A percentile compares a stretch with the other conserved stretches of the same genome.
phyloP scores from a whole-genome alignment of 1,140 invertebrate genomes.

The Dolichoris vasculosae region DNA sequence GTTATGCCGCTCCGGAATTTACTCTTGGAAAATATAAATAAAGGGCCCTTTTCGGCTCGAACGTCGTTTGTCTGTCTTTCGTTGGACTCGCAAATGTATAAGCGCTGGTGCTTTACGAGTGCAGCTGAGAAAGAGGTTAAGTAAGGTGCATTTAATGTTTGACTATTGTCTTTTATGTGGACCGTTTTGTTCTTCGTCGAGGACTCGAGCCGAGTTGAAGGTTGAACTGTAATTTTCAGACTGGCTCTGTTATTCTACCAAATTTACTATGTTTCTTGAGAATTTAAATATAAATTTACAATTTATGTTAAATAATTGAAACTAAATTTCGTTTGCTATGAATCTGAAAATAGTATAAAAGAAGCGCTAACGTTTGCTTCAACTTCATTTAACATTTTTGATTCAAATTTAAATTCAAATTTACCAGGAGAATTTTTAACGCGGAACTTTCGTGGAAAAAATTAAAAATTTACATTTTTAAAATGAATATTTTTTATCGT shows the following conservation, averaged over 20 bases:
- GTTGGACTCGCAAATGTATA: neutral
- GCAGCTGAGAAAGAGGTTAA: neutral
- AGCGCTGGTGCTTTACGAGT: neutral
- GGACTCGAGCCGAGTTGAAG: neutral
- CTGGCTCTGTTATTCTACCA: neutral
- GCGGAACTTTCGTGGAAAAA: no score
- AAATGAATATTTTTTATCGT: no score
- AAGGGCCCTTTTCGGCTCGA: slow-evolving; percentile 11
- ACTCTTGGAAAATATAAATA: slow-evolving; percentile 39
- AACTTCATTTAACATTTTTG: no score
- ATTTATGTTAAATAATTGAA: neutral
- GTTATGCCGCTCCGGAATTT: slow-evolving; percentile 25
- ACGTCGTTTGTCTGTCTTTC: neutral
- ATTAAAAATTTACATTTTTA: no score
- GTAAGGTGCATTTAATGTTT: slow-evolving; percentile 31
- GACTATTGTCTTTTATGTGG: slow-evolving; percentile 11
- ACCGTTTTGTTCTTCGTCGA: neutral
- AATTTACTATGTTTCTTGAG: neutral
- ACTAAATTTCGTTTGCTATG: neutral
- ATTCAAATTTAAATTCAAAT: no score
- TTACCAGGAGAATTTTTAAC: no score
- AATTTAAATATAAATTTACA: slow-evolving; percentile 17
- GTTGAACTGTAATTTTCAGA: neutral
- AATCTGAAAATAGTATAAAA: neutral
- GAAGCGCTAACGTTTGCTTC: neutral